Base-by-base conservation (phyloP, 2,888 invertebrate species). In the Agrochola litura region DNA sequence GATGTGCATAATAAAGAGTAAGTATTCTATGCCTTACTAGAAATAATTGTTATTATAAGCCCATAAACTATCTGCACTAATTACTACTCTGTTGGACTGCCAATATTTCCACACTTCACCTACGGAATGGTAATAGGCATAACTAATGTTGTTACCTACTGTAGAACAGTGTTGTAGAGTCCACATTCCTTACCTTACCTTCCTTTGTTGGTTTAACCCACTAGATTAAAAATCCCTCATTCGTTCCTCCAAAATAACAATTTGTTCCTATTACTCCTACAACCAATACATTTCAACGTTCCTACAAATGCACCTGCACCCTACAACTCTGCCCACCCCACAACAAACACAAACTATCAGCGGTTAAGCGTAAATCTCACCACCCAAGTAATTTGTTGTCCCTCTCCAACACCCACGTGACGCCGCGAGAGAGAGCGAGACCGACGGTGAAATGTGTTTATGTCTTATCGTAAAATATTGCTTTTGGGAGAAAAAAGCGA, bases 371-470 rank as follows among this genome's bases (percentile, higher is more conserved):
- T 84, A 88, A 86, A 86, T 84, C 87, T 82, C 69, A 66, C 60
- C 56, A 19, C 72, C 65, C 56, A 63, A 73, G 66, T 71, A 43
- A 77, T 86, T 78, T 75, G 64, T 77, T 75, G 71, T 84, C 63
- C 30, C 69, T 30, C 54, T 60, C 75, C 54, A 64, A 70, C 61
- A 41, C 46, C 49, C 8, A 22, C 6, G 2, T 52, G 19, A 52
- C 61, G 49, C 60, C 0, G 22, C 22, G 56, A 6, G 77, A 22
- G 52, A 41, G 64, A 69, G 61, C 10, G 66, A 65, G 74, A 43
- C 3, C 49, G 9, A 16, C 30, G 52, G 52, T 85, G 67, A 88
- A 88, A 82, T 88, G 89, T 87, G 85, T 85, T 87, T 81, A 84
- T 86, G 82, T 84, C 82, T 85, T 72, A 67, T 63, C 46, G 77